Evolutionary conservation across 53 echinoderm and acorn worm genomes (phyloP).

Genomic region (Echinarachnius parma): DNA sequence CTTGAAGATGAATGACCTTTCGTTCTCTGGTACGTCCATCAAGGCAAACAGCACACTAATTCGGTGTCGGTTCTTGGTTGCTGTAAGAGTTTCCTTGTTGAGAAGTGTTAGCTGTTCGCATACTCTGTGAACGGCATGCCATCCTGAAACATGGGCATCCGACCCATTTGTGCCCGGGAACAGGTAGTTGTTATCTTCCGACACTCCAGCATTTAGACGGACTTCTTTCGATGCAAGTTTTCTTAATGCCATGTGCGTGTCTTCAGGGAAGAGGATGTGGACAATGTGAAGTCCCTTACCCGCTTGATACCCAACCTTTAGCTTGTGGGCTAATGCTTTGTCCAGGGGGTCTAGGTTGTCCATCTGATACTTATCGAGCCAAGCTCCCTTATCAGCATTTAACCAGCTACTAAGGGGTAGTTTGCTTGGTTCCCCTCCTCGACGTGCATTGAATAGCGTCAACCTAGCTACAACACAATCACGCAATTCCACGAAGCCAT

Average conservation of each 20-base stretch:
- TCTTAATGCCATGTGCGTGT: constrained; percentile 49
- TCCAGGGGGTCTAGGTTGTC: constrained; percentile 44
- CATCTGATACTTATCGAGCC: constrained; percentile 46
- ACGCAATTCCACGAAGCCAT: constrained; percentile 44
- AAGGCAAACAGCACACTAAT: constrained; percentile 57
- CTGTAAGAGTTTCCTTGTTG: constrained; percentile 37
- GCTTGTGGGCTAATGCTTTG: constrained; percentile 19
- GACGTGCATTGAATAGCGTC: constrained; percentile 64
- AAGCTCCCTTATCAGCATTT: constrained; percentile 50
- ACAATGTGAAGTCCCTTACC: constrained; percentile 58
- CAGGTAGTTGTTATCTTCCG: constrained; percentile 36
- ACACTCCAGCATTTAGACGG: constrained; percentile 15
- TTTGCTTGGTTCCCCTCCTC: constrained; percentile 59
- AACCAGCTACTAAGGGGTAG: constrained; percentile 44
- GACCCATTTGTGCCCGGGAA: constrained; percentile 45
- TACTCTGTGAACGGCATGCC: constrained; percentile 47
- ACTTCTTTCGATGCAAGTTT: constrained; percentile 7
- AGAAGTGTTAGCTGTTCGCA: constrained; percentile 43
- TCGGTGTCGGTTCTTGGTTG: constrained; percentile 61
- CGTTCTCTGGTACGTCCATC: constrained; percentile 56
- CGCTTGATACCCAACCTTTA: constrained; percentile 44
- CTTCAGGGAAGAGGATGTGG: constrained; percentile 50
- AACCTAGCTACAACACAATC: constrained; percentile 40
- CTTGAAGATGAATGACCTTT: constrained; percentile 58
- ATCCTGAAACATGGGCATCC: constrained; percentile 58